Percentiles rank a stretch among this genome's conserved stretches.
Evolutionary conservation across 2,797 vertebrate species (phyloP).

Genomic region (Phyllotis vaccarum): DNA sequence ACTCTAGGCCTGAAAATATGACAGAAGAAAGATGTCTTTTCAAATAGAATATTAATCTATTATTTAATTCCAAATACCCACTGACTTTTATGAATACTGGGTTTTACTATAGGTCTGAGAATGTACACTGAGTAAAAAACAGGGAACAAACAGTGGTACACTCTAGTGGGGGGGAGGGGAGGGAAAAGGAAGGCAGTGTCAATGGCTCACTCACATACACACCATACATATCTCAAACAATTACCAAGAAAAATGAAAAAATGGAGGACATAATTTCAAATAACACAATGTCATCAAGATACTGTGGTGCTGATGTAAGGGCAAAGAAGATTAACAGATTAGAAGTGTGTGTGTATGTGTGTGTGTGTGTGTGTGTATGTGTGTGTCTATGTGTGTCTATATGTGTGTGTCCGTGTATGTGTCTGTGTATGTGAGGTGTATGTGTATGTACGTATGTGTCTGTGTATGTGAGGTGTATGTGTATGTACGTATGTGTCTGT

Average conservation of each 20-base stretch:
- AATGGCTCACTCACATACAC: neutral
- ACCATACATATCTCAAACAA: neutral
- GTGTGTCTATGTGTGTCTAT: no score
- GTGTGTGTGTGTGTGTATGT: neutral
- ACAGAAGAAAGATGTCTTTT: neutral
- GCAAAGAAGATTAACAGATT: neutral
- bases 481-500: neutral
- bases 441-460: neutral
- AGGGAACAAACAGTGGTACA: neutral
- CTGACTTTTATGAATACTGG: neutral
- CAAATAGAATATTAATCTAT: slow-evolving; percentile 30
- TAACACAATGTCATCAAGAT: neutral
- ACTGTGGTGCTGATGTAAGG: neutral
- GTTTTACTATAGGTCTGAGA: neutral
- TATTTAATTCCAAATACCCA: slow-evolving; percentile 30
- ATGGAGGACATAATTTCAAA: neutral
- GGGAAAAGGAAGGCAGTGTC: neutral
- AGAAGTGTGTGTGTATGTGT: neutral
- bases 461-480: neutral
- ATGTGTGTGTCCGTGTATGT: no score
- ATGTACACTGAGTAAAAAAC: neutral
- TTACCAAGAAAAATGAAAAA: neutral
- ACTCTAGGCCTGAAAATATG: slow-evolving; percentile 32
- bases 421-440: neutral
- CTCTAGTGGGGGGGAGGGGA: neutral